Conservation (phyloP, 2,113 vertebrate genomes). For the Casuarius casuarius region DNA sequence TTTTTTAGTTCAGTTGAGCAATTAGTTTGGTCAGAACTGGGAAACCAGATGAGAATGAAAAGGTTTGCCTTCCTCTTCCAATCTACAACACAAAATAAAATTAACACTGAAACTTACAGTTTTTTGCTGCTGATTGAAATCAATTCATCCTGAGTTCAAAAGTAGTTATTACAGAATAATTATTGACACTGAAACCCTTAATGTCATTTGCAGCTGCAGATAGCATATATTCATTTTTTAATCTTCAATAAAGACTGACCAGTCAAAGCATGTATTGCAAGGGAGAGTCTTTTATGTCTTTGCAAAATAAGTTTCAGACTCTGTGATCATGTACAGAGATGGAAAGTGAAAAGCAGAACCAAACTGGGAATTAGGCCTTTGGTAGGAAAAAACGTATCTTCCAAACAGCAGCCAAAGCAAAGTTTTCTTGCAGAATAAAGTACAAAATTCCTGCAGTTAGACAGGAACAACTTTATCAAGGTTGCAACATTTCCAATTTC, state of each 20-base stretch:
- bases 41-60: not conserved
- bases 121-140: not conserved
- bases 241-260: not conserved
- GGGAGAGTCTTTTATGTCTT: not conserved
- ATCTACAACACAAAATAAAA: not conserved
- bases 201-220: not conserved
- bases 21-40: no score
- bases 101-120: not conserved
- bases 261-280: not conserved
- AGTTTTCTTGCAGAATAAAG: not conserved
- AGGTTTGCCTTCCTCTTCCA: not conserved
- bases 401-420: not conserved
- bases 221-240: not conserved
- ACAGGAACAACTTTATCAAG: not conserved
- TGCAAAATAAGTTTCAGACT: not conserved
- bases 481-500: slow-evolving; percentile 7
- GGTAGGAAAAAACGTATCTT: not conserved
- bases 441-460: not conserved
- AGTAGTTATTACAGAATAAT: not conserved
- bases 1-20: no score
- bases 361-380: not conserved
- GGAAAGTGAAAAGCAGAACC: not conserved
- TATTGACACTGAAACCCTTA: not conserved
- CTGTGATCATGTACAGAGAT: not conserved
- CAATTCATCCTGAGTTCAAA: not conserved